Evolutionary conservation across 2,888 invertebrate genomes (phyloP).

Genomic region (Cheilosia vulpina): DNA sequence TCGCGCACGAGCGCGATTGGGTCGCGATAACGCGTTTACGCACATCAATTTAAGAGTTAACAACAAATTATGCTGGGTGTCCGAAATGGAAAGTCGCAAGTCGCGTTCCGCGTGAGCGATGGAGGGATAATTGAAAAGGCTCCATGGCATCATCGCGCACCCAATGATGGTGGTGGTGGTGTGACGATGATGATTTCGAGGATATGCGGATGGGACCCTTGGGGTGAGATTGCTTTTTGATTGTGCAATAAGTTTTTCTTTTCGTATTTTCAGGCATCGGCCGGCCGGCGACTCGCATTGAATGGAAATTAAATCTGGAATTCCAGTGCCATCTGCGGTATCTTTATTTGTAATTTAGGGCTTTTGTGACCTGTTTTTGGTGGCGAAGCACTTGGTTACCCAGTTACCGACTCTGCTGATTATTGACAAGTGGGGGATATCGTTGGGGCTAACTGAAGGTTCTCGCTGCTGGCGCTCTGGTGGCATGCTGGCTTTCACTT

Average conservation of each 20-base stretch:
- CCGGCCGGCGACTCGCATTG: slow-evolving; percentile 16
- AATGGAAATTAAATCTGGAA: slow-evolving; percentile 74
- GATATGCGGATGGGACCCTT: slow-evolving; percentile 51
- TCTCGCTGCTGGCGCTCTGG: slow-evolving; percentile 34
- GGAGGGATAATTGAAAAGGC: slow-evolving; percentile 74
- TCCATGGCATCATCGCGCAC: slow-evolving; percentile 52
- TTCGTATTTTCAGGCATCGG: slow-evolving; percentile 10
- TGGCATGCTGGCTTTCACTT: slow-evolving; percentile 70
- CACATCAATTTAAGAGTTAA: slow-evolving; percentile 75
- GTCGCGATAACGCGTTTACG: slow-evolving; percentile 74
- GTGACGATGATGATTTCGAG: slow-evolving; percentile 31
- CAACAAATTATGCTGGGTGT: slow-evolving; percentile 75
- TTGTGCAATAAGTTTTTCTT: slow-evolving; percentile 66
- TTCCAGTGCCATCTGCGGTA: slow-evolving; percentile 75
- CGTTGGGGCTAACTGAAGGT: slow-evolving; percentile 56
- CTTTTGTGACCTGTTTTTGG: slow-evolving; percentile 70
- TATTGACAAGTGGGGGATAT: slow-evolving; percentile 59
- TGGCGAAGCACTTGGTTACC: slow-evolving; percentile 56
- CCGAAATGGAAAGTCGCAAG: slow-evolving; percentile 73
- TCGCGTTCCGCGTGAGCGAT: slow-evolving; percentile 59
- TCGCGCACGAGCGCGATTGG: slow-evolving; percentile 70
- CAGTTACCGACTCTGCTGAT: slow-evolving; percentile 31
- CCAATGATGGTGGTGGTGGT: slow-evolving; percentile 55
- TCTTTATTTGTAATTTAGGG: slow-evolving; percentile 75
- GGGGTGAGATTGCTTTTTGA: slow-evolving; percentile 72